phyloP scores from a whole-genome alignment of 2,888 invertebrate species.

The Agelastica alni region DNA sequence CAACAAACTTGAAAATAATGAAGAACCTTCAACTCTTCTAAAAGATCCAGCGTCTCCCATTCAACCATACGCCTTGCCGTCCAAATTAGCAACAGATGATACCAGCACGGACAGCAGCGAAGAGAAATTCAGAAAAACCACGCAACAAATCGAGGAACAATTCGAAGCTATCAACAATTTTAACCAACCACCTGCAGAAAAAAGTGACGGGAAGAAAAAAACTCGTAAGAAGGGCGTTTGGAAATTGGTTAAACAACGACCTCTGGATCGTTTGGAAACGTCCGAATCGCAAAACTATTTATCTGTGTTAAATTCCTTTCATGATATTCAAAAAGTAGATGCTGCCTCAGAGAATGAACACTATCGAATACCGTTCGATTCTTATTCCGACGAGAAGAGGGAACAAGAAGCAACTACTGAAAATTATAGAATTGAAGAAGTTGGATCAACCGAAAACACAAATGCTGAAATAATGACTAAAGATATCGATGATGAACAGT shows the following conservation, averaged over 20 bases:
- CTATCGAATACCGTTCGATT: not conserved
- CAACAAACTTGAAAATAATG: constrained; percentile 9
- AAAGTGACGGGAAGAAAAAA: constrained; percentile 37
- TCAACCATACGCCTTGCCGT: constrained; percentile 23
- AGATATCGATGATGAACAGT: not conserved
- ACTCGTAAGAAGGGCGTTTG: constrained; percentile 70
- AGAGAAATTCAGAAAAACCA: constrained; percentile 27
- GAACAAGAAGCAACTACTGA: not conserved
- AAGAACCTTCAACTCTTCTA: not conserved
- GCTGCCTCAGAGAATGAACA: constrained; percentile 1
- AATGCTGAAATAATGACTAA: constrained; percentile 53
- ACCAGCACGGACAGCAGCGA: constrained; percentile 31
- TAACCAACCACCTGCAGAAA: constrained; percentile 21
- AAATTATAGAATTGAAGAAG: not conserved
- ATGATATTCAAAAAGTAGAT: constrained; percentile 17
- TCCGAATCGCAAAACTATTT: constrained; percentile 80
- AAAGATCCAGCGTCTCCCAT: constrained; percentile 11
- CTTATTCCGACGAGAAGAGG: not conserved
- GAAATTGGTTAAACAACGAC: constrained; percentile 71
- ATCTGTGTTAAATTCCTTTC: constrained; percentile 23
- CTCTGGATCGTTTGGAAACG: constrained; percentile 71
- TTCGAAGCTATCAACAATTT: constrained; percentile 35
- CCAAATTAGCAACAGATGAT: constrained; percentile 36
- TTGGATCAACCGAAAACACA: constrained; percentile 8
- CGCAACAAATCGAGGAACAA: constrained; percentile 28